Percentiles rank a stretch among this genome's conserved stretches.
Conservation (phyloP, 1,140 invertebrate species). For the Drosophila rufa region DNA sequence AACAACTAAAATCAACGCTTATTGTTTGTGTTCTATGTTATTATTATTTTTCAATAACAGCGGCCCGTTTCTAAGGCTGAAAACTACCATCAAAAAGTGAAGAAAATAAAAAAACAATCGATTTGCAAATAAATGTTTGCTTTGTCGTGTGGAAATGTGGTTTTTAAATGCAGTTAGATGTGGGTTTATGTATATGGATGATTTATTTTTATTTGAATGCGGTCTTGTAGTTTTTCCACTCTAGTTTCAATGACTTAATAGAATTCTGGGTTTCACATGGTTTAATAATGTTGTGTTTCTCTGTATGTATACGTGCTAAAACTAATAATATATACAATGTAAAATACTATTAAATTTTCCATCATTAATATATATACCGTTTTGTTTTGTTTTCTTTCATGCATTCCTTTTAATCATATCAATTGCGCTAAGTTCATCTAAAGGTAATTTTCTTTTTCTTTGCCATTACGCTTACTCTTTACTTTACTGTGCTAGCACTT, state of each 20-base stretch:
- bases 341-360: constrained; percentile 67
- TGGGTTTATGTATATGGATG: constrained; percentile 33
- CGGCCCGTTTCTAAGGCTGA: constrained; percentile 9
- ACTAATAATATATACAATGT: constrained; percentile 84
- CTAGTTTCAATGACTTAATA: constrained; percentile 70
- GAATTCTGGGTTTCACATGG: constrained; percentile 61
- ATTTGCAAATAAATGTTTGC: constrained; percentile 6
- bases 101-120: constrained; percentile 17
- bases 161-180: constrained; percentile 51
- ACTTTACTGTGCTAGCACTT: constrained; percentile 20
- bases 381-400: constrained; percentile 32
- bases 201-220: constrained; percentile 49
- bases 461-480: constrained; percentile 32
- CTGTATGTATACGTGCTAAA: constrained; percentile 77
- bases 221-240: constrained; percentile 10
- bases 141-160: constrained; percentile 35
- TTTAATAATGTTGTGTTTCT: constrained; percentile 52
- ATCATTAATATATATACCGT: constrained; percentile 44
- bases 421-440: constrained; percentile 85
- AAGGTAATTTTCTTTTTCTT: constrained; percentile 72
- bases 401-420: constrained; percentile 77
- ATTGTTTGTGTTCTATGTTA: constrained; percentile 7
- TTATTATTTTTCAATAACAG: constrained; percentile 4
- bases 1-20: constrained; percentile 14
- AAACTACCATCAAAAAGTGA: constrained; percentile 6